Percentiles rank a stretch among this genome's conserved stretches.
Evolutionary conservation across 2,113 vertebrate species (phyloP).

Genomic region (Accipiter cooperii): DNA sequence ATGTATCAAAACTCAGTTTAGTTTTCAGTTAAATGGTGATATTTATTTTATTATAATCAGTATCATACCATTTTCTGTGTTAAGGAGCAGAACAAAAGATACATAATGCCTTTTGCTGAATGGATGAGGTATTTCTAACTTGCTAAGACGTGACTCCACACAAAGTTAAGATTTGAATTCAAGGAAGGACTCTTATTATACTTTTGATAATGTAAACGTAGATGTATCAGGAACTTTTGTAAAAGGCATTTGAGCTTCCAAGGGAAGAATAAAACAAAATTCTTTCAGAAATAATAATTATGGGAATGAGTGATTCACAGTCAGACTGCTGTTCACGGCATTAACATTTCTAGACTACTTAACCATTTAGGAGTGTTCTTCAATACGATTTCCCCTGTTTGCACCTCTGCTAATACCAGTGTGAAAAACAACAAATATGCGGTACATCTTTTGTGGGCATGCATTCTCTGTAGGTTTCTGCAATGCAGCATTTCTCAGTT

Average conservation of each 20-base stretch:
- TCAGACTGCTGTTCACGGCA: neutral
- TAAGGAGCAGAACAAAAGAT: neutral
- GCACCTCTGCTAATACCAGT: neutral
- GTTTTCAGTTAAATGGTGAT: neutral
- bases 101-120: neutral
- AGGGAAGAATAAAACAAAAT: neutral
- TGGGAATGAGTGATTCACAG: neutral
- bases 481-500: neutral
- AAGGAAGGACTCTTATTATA: conserved; percentile 21
- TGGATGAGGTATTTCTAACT: neutral
- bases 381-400: neutral
- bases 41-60: neutral
- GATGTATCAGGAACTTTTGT: neutral
- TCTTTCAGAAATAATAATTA: neutral
- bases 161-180: conserved; percentile 19
- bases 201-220: neutral
- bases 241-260: neutral
- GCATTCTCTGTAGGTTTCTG: neutral
- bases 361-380: neutral
- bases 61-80: neutral
- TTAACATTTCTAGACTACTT: neutral
- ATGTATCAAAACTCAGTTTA: neutral
- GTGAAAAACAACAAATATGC: neutral
- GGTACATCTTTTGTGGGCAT: neutral
- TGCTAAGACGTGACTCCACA: neutral